Conservation (phyloP, 1,140 invertebrate genomes). For the Himalopsyche phryganea region DNA sequence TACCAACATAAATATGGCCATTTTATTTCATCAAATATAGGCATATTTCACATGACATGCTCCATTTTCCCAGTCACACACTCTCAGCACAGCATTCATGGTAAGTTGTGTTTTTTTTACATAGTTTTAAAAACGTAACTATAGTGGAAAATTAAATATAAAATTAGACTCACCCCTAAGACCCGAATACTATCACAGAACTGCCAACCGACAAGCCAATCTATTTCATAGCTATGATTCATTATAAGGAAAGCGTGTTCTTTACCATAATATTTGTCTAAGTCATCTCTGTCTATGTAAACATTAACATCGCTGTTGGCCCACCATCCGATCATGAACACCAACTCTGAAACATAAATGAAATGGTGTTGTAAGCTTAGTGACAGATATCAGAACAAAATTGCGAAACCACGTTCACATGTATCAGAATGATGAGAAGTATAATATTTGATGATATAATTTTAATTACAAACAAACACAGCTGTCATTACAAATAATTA, state of each 20-base stretch:
- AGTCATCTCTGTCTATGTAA: slow-evolving; percentile 76
- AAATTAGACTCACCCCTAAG: slow-evolving; percentile 67
- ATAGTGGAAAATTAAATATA: no score
- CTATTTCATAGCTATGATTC: slow-evolving; percentile 95
- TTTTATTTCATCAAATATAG: no score
- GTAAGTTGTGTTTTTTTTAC: no score
- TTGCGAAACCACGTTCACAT: not conserved
- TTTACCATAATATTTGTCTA: slow-evolving; percentile 75
- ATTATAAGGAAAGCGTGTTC: slow-evolving; percentile 88
- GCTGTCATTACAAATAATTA: slow-evolving; percentile 7
- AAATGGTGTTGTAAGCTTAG: no score
- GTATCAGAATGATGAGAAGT: not conserved
- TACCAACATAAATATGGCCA: no score
- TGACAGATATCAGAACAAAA: not conserved
- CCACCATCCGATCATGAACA: slow-evolving; percentile 94
- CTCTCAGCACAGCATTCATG: no score
- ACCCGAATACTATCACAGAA: slow-evolving; percentile 73
- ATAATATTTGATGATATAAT: not conserved
- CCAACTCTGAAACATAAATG: slow-evolving; percentile 68
- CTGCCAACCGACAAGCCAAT: slow-evolving; percentile 90
- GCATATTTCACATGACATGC: no score
- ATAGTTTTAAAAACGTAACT: no score
- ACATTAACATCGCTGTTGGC: slow-evolving; percentile 68
- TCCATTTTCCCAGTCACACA: no score
- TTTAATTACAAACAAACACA: not conserved